Conservation (phyloP, 2,888 invertebrate species). For the Tridacna crocea region DNA sequence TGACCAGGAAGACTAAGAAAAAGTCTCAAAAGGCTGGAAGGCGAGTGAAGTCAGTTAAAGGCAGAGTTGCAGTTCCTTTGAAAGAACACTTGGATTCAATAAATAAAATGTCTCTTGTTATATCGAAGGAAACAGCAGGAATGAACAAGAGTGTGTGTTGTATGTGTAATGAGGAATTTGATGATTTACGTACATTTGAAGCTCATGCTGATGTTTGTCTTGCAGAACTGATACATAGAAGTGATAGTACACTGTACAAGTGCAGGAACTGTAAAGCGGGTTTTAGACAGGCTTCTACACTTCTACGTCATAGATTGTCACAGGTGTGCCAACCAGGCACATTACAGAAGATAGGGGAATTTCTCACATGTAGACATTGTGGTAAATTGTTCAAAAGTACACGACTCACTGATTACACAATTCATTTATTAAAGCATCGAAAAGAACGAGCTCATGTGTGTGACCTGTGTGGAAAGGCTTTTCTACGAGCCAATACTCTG, state of each 20-base stretch:
- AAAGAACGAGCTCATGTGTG: slow-evolving; percentile 23
- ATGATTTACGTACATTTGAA: background rate
- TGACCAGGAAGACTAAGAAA: background rate
- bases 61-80: background rate
- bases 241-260: background rate
- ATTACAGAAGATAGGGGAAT: background rate
- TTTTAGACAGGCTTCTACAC: background rate
- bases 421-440: slow-evolving; percentile 31
- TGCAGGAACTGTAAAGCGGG: background rate
- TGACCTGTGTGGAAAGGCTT: slow-evolving; percentile 34
- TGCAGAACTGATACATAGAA: background rate
- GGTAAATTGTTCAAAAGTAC: background rate
- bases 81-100: background rate
- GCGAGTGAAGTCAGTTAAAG: background rate
- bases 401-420: slow-evolving; percentile 14
- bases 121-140: background rate
- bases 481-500: slow-evolving; percentile 14
- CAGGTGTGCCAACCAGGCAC: slow-evolving; percentile 1
- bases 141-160: background rate
- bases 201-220: background rate
- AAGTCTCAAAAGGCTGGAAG: background rate
- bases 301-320: background rate
- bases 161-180: background rate
- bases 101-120: background rate
- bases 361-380: background rate